A percentile compares a stretch with the other conserved stretches of the same genome.
These are phyloP conservation scores for Pteropus alecto DNA, from an alignment of 2,113 vertebrate species.

Conservation along the genomic window DNA sequence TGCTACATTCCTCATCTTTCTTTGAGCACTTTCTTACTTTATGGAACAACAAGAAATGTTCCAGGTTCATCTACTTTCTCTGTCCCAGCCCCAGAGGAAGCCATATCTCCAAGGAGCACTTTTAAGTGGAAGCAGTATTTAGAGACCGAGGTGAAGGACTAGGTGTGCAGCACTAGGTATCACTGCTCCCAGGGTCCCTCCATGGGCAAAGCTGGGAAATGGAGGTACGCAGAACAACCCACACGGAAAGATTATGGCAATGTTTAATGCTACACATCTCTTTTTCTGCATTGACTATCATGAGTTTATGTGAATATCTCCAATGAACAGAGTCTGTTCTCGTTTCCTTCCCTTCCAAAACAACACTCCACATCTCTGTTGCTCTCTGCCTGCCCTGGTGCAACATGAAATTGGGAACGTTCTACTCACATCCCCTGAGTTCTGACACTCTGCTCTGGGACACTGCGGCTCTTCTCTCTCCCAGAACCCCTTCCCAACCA, in stretches of 20 bases:
- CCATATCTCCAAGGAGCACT: not conserved
- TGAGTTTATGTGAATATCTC: not conserved
- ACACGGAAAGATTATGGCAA: not conserved
- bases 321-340: not conserved
- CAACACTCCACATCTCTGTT: not conserved
- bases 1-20: not conserved
- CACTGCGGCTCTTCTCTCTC: not conserved
- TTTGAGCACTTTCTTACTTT: not conserved
- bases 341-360: not conserved
- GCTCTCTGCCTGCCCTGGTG: not conserved
- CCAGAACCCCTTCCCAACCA: not conserved
- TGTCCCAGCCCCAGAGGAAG: not conserved
- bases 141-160: not conserved
- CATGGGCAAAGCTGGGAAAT: not conserved
- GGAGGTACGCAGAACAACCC: rapidly evolving
- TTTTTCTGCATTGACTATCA: not conserved
- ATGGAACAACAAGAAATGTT: not conserved
- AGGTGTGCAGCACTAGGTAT: not conserved
- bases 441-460: not conserved
- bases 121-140: not conserved
- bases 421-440: not conserved
- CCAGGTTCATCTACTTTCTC: not conserved
- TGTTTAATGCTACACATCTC: not conserved
- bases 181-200: too few relatives aligned
- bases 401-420: too few relatives aligned